Percentiles rank a stretch among this genome's conserved stretches.
Evolutionary conservation across 2,113 vertebrate genomes (phyloP).

Genomic region (Colistium nudipinnis): DNA sequence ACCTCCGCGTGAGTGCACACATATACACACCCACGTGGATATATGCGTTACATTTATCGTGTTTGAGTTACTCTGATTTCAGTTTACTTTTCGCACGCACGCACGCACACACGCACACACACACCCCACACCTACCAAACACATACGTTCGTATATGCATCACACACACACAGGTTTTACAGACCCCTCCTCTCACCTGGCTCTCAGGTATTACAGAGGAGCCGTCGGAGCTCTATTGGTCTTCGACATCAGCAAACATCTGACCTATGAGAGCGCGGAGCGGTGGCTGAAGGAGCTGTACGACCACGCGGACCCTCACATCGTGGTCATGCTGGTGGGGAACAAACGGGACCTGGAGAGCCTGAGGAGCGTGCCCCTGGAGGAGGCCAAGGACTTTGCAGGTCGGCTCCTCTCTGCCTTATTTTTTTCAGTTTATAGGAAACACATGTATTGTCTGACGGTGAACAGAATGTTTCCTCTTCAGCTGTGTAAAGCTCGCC

Average conservation of each 20-base stretch:
- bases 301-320: constrained; percentile 96
- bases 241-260: constrained; percentile 96
- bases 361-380: constrained; percentile 88
- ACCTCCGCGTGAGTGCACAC: constrained; percentile 90
- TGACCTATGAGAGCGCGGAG: constrained; percentile 95
- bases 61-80: constrained; percentile 2
- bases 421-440: no score
- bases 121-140: no score
- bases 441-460: not conserved
- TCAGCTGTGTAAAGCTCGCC: not conserved
- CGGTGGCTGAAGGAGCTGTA: constrained; percentile 97
- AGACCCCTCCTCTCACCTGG: not conserved
- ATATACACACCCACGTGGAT: constrained; percentile 20
- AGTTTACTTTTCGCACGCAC: no score
- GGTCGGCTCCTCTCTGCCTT: no score
- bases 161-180: no score
- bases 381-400: constrained; percentile 91
- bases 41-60: constrained; percentile 2
- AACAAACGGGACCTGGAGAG: constrained; percentile 92
- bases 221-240: constrained; percentile 95
- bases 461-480: not conserved
- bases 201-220: constrained; percentile 91
- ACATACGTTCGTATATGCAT: no score
- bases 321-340: constrained; percentile 98
- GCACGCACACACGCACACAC: no score